Evolutionary conservation across 1,140 invertebrate species (phyloP).

Genomic region (Ylistrum balloti): DNA sequence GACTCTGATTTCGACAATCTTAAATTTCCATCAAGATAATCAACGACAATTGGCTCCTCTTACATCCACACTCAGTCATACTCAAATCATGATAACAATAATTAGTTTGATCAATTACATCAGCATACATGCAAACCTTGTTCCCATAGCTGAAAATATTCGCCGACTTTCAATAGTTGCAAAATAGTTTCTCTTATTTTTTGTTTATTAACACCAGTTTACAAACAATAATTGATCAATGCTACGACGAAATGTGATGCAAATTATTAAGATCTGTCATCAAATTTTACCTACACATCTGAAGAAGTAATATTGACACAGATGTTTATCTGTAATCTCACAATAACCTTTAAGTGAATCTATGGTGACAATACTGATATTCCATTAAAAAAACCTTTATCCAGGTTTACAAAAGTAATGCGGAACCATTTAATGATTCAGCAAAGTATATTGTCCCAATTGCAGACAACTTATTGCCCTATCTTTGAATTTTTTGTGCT

Average conservation of each 20-base stretch:
- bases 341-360: background rate
- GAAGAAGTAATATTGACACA: background rate
- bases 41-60: background rate
- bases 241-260: background rate
- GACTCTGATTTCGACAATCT: conserved; percentile 31
- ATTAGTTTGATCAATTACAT: background rate
- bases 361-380: background rate
- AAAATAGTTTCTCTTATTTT: background rate
- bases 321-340: background rate
- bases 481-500: too few species aligned
- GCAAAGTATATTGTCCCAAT: too few species aligned
- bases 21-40: conserved; percentile 35
- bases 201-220: background rate
- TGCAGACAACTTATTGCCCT: too few species aligned
- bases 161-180: background rate
- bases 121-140: conserved; percentile 32
- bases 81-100: conserved; percentile 28
- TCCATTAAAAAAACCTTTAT: background rate
- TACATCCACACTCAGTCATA: conserved; percentile 4
- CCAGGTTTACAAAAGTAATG: too few species aligned
- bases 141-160: conserved; percentile 35
- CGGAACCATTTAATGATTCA: too few species aligned
- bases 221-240: conserved; percentile 21
- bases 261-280: background rate
- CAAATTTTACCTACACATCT: background rate